phyloP scores from a whole-genome alignment of 2,888 invertebrate species.

The Eledona agricola region DNA sequence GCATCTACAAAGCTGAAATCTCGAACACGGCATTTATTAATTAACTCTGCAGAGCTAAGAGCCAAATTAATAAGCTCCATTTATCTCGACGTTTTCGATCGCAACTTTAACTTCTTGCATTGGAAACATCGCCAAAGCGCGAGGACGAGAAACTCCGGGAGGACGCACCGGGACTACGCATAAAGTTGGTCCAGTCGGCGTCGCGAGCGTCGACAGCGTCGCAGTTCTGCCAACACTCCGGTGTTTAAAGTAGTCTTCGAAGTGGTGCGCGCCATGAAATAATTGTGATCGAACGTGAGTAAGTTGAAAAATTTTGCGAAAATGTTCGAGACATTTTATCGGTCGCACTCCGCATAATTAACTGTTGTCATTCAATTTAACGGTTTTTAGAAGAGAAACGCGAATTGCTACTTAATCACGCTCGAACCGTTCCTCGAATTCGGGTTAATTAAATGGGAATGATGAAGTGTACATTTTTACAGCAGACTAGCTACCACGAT shows the following conservation, averaged over 20 bases:
- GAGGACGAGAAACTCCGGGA: slow-evolving; percentile 27
- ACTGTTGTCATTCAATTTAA: no score
- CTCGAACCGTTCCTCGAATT: no score
- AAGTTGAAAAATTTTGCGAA: slow-evolving; percentile 11
- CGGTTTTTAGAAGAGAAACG: no score
- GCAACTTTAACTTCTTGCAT: not conserved
- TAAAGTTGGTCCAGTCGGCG: slow-evolving; percentile 41
- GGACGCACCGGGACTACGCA: slow-evolving; percentile 39
- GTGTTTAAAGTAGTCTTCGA: slow-evolving; percentile 31
- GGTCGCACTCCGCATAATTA: no score
- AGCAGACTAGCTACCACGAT: no score
- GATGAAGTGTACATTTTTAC: no score
- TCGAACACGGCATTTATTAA: slow-evolving; percentile 10
- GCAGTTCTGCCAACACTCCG: slow-evolving; percentile 40
- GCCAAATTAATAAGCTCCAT: slow-evolving; percentile 8
- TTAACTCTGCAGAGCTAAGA: slow-evolving; percentile 10
- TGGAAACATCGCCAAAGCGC: slow-evolving; percentile 14
- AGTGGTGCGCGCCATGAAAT: slow-evolving; percentile 15
- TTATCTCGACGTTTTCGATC: slow-evolving; percentile 2
- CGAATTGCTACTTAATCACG: no score
- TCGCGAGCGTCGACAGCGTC: slow-evolving; percentile 40
- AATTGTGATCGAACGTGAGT: slow-evolving; percentile 4
- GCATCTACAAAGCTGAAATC: slow-evolving; percentile 12
- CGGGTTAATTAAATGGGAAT: no score
- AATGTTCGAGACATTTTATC: not conserved